These are phyloP conservation scores for Aplochiton taeniatus DNA, from an alignment of 2,797 vertebrate species.

Conservation along the genomic window DNA sequence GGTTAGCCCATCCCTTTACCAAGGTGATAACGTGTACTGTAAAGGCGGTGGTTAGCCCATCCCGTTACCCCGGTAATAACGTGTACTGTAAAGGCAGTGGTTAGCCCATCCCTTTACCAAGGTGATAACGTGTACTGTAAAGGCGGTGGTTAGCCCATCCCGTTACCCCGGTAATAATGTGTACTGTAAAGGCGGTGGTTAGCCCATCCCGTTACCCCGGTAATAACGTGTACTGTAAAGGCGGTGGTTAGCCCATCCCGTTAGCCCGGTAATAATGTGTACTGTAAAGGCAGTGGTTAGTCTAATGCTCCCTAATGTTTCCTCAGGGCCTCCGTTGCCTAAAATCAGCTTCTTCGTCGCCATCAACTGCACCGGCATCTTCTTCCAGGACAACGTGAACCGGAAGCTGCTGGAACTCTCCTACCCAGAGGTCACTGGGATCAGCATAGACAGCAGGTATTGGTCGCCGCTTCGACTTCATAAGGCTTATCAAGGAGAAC, in stretches of 20 bases:
- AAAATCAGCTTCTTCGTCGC: slow-evolving; percentile 84
- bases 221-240: background rate
- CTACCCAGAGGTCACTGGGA: slow-evolving; percentile 82
- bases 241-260: background rate
- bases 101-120: slow-evolving; percentile 55
- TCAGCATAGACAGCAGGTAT: slow-evolving; percentile 48
- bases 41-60: background rate
- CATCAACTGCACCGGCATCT: slow-evolving; percentile 84
- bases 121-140: background rate
- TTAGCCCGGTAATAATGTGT: too few relatives aligned
- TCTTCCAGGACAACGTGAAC: slow-evolving; percentile 86
- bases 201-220: slow-evolving; percentile 26
- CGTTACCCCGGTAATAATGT: too few relatives aligned
- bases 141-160: background rate
- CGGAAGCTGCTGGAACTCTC: slow-evolving; percentile 80
- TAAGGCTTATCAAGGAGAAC: too few relatives aligned
- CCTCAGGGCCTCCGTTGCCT: slow-evolving; percentile 83
- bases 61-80: too few relatives aligned
- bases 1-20: slow-evolving; percentile 72
- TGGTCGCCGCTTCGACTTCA: too few relatives aligned
- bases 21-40: background rate
- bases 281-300: too few relatives aligned
- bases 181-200: too few relatives aligned
- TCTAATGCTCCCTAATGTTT: slow-evolving; percentile 14
- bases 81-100: too few relatives aligned